Evolutionary conservation across 2,113 vertebrate species (phyloP).

Genomic region (Lagopus muta): DNA sequence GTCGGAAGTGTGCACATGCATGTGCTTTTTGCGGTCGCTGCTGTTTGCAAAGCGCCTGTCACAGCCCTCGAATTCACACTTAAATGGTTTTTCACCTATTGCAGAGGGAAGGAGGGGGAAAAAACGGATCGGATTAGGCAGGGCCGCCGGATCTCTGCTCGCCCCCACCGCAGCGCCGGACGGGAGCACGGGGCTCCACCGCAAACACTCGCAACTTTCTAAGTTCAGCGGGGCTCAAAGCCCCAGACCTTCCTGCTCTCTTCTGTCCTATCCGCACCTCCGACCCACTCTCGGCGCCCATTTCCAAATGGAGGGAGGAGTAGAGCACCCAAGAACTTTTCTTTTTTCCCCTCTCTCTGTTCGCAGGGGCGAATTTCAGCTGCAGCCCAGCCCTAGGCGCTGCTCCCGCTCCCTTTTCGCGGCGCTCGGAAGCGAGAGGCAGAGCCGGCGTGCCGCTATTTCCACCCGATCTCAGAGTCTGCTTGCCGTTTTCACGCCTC

Average conservation of each 20-base stretch:
- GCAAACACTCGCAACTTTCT: constrained; percentile 20
- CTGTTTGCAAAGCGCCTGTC: constrained; percentile 99
- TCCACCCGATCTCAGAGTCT: not conserved
- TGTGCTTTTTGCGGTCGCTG: constrained; percentile 99
- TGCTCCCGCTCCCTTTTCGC: not conserved
- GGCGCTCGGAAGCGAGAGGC: not conserved
- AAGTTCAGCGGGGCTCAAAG: constrained; percentile 11
- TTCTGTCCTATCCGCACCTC: not conserved
- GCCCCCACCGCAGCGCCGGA: not conserved
- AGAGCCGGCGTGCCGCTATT: not conserved
- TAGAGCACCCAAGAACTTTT: not conserved
- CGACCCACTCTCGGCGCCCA: not conserved
- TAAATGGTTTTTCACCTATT: constrained; percentile 98
- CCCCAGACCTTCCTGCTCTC: not conserved
- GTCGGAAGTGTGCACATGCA: constrained; percentile 99
- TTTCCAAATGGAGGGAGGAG: not conserved
- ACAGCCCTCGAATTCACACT: constrained; percentile 98
- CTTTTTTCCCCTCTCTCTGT: not conserved
- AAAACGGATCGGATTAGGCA: constrained; percentile 44
- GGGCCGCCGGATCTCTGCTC: constrained; percentile 2
- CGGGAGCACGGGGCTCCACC: not conserved
- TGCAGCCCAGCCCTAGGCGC: not conserved
- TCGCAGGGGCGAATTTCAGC: not conserved
- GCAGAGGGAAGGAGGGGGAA: constrained; percentile 39
- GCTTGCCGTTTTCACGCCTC: not conserved